Percentiles rank a stretch among this genome's conserved stretches.
Evolutionary conservation across 53 echinoderm and acorn worm genomes (phyloP).

Genomic region (Antedon mediterranea): DNA sequence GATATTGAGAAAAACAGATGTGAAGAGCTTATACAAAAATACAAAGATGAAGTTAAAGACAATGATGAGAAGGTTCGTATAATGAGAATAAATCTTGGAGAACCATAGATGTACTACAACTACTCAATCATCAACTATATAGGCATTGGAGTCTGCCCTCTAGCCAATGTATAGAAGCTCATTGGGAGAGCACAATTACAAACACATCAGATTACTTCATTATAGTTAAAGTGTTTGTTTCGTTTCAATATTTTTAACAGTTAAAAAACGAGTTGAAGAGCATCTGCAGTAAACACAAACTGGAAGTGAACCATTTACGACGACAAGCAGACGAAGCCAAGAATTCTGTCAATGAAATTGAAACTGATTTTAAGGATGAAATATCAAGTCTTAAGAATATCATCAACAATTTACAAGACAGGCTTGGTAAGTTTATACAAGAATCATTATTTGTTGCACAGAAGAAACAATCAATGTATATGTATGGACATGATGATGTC

Average conservation of each 20-base stretch:
- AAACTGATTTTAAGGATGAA: constrained; percentile 43
- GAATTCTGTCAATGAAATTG: constrained; percentile 26
- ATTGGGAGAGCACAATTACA: no score
- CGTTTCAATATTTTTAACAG: constrained; percentile 8
- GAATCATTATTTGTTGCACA: no score
- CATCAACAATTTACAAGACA: constrained; percentile 49
- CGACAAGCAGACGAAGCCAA: constrained; percentile 32
- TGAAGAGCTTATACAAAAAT: constrained; percentile 53
- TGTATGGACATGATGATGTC: no score
- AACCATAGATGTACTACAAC: no score
- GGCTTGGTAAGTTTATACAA: constrained; percentile 33
- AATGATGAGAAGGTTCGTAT: constrained; percentile 40
- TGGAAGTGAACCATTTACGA: constrained; percentile 32
- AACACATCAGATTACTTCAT: no score
- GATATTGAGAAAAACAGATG: constrained; percentile 66
- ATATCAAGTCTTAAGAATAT: constrained; percentile 62
- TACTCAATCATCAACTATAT: no score
- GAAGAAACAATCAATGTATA: no score
- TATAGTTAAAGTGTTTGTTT: not conserved
- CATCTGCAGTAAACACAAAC: constrained; percentile 15
- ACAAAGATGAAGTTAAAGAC: constrained; percentile 33
- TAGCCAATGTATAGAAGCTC: no score
- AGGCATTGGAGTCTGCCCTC: no score
- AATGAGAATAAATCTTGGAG: not conserved
- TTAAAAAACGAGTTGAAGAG: constrained; percentile 23